Evolutionary conservation across 2,888 invertebrate genomes (phyloP).

Genomic region (Iphiclides podalirius): DNA sequence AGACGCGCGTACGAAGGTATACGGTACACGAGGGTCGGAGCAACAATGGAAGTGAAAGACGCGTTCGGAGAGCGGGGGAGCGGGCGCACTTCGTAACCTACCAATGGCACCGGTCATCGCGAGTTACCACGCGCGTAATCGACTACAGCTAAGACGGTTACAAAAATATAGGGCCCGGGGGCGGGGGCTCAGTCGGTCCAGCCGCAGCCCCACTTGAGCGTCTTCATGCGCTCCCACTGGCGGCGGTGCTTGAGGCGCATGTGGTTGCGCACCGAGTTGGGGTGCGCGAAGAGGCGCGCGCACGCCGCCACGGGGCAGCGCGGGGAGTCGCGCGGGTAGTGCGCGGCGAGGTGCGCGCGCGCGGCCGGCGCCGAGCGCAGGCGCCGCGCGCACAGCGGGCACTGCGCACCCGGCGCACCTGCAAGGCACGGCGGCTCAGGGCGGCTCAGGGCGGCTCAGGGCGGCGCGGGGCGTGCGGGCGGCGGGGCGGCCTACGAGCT

Average conservation of each 20-base stretch:
- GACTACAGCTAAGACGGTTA: slow-evolving; percentile 33
- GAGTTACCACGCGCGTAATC: slow-evolving; percentile 73
- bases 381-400: slow-evolving; percentile 86
- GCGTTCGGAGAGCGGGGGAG: slow-evolving; percentile 57
- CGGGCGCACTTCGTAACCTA: slow-evolving; percentile 69
- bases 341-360: slow-evolving; percentile 88
- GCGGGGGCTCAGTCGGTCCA: slow-evolving; percentile 53
- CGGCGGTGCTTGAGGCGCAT: slow-evolving; percentile 91
- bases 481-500: slow-evolving; percentile 73
- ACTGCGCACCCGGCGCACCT: slow-evolving; percentile 68
- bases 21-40: slow-evolving; percentile 37
- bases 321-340: slow-evolving; percentile 92
- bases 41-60: slow-evolving; percentile 73
- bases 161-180: slow-evolving; percentile 17
- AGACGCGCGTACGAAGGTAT: slow-evolving; percentile 29
- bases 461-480: slow-evolving; percentile 40
- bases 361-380: slow-evolving; percentile 84
- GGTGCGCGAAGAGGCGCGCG: slow-evolving; percentile 88
- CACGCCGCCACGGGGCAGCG: slow-evolving; percentile 89
- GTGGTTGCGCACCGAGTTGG: slow-evolving; percentile 92
- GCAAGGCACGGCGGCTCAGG: slow-evolving; percentile 47
- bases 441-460: slow-evolving; percentile 20
- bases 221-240: slow-evolving; percentile 92
- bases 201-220: slow-evolving; percentile 85
- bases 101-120: slow-evolving; percentile 80